Evolutionary conservation across 2,888 invertebrate species (phyloP), one percentile per base, ranked within the genome.

Genomic region (Microchrysa polita): DNA sequence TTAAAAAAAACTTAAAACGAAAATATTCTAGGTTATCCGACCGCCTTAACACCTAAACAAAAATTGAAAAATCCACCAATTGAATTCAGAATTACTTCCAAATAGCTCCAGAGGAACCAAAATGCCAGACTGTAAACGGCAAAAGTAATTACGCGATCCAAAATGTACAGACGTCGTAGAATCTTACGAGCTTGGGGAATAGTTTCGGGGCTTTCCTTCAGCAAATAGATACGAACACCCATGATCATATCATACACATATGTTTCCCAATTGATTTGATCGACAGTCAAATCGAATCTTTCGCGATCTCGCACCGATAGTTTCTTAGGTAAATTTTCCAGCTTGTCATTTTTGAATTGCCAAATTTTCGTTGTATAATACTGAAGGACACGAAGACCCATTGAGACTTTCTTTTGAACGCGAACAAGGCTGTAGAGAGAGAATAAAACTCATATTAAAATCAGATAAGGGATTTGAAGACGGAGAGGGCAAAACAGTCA

Each of bases 321-420:
- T 16, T 84, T 83, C 0, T 86, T 80, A 73, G 84, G 85, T 2
- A 93, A 82, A 0, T 87, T 84, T 73, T 85, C 82, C 77, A 90
- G 88, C 75, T 90, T 89, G 4, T 88, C 87, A 77, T 90, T 91
- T 40, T 84, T 87, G 81, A 95, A 95, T 48, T 88, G 83, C 97
- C 97, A 97, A 75, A 90, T 87, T 78, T 91, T 89, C 61, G 90
- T 91, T 14, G 93, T 93, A 82, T 94, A 94, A 82, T 92, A 94
- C 79, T 91, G 89, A 20, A 94, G 82, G 1, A 93, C 86, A 75
- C 88, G 86, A 20, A 90, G 80, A 0, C 91, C 91, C 20, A 84
- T 84, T 10, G 86, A 85, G 52, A 90, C 87, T 78, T 87, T 87
- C 18, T 86, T 86, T 79, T 91, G 91, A 0, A 88, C 86, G 73